Base-by-base conservation (phyloP, 2,113 vertebrate genomes). In the Pitta sordida region DNA sequence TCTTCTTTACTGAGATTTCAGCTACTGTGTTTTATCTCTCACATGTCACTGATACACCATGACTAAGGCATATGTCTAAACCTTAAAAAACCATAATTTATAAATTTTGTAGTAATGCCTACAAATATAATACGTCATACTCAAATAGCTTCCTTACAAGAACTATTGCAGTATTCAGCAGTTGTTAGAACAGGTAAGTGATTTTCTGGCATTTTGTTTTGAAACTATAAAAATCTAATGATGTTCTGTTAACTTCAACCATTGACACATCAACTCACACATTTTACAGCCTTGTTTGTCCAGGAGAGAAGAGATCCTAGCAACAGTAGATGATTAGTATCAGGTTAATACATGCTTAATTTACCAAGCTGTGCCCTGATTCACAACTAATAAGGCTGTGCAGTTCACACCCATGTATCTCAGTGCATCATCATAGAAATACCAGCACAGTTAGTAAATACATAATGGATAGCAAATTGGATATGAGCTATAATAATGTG, bases 201-300 rank as follows among this genome's bases (percentile, higher is more conserved):
- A 70, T 94, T 94, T 95, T 87, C 67, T 90, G 82, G 58, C 34
- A 83, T 87, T 96, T 95, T 93, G 8, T 86, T 94, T 85, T 71
- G 63, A 86, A 94, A 88, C 68, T 63, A 63, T 90, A 85, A 94
- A 87, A 77, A 79, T 56, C 55, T 81, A 53, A 92, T 48, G 43
- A 90, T 39, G 23, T 93, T 90, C 56, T 91, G 67, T 69, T 90
- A 90, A 39, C 59, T 95, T 41, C 82, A 85, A 44, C 84, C 71
- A 64, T 32, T 70, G 86, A 87, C 36, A 55, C 70, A 86, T 63
- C 70, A 93, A 48, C 67, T 76, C 74, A 69, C 11, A 27, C 4
- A 1, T 80, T 94, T 92, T 91, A 95, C 79, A 91, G 26, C 56
- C 60, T 69, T 86, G 60, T 91, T 94, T 95, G 71, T 80, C 87